Evolutionary conservation across 2,113 vertebrate species (phyloP), one percentile per base, ranked within the genome.

Genomic region (Tenrec ecaudatus): DNA sequence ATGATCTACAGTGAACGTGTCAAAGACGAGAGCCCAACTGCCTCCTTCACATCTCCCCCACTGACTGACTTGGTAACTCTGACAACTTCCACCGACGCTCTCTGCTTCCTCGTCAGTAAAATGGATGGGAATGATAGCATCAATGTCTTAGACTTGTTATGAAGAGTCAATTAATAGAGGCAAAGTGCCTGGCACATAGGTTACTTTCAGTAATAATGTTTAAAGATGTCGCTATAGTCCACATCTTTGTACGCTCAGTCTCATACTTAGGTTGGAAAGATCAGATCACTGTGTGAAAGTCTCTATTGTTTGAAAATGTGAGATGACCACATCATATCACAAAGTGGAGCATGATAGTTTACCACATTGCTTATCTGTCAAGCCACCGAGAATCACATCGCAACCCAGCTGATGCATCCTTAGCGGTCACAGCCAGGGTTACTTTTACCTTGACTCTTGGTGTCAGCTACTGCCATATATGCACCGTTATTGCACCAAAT

Each of bases 61-160:
- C 20, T 81, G 58, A 77, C 4, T 40, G 53, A 23, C 20, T 84
- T 1, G 60, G 27, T 80, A n/a, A 64, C 20, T 62, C 40, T n/a
- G 69, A n/a, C 43, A 75, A 66, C n/a, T 86, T 86, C 36, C 12
- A 9, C 22, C 15, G 31, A 71, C 47, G 77, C 68, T 68, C 23
- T 31, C 29, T 82, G 38, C 78, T 77, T 71, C 23, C 19, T 88
- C 22, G 31, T 85, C 64, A 57, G 60, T 84, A 71, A 90, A 93
- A 76, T 77, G 68, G 43, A 14, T 53, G 47, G 12, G 47, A 53
- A 53, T 53, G 12, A 53, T 53, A 53, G 47, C 12, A 12, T 53
- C 11, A 53, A 43, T 43, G 2, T 68, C 33, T 36, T 27, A 29
- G 16, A 7, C 38, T 86, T 58, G 20, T 64, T 73, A 1, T 71